A percentile compares a stretch with the other conserved stretches of the same genome.
Conservation (phyloP, 2,113 vertebrate species). For the Helogale parvula region DNA sequence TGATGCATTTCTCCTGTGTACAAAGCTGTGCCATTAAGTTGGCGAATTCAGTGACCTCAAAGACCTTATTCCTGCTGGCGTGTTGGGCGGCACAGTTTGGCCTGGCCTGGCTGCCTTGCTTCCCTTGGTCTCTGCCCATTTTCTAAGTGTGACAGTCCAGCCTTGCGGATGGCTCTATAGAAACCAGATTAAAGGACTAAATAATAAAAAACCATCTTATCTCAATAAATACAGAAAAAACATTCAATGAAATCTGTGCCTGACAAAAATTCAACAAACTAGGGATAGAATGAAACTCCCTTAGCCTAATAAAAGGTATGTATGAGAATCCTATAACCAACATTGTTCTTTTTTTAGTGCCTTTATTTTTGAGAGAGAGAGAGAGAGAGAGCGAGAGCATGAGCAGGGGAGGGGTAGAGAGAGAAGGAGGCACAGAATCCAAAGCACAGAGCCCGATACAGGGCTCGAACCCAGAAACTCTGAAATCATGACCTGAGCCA, state of each 20-base stretch:
- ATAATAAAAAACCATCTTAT: neutral
- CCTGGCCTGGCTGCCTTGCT: too few species aligned
- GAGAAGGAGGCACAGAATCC: too few species aligned
- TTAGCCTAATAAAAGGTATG: neutral
- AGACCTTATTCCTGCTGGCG: neutral
- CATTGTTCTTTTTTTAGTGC: neutral
- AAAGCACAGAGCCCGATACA: too few species aligned
- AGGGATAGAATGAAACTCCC: neutral
- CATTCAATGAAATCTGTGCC: neutral
- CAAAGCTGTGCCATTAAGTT: neutral
- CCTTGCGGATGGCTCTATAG: too few species aligned
- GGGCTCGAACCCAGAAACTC: too few species aligned
- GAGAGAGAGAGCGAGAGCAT: too few species aligned
- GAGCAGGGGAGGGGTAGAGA: too few species aligned
- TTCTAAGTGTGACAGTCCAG: too few species aligned
- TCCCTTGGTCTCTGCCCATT: too few species aligned
- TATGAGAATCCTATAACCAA: neutral
- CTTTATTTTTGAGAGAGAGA: too few species aligned
- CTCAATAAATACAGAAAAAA: neutral
- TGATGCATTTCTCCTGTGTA: neutral
- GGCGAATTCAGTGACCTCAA: neutral
- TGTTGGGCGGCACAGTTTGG: too few species aligned
- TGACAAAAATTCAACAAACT: neutral
- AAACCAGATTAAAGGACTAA: neutral
- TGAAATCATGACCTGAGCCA: too few species aligned